These are phyloP conservation scores for Gymnoscelis rufifasciata DNA, from an alignment of 2,888 invertebrate species.

Conservation along the genomic window DNA sequence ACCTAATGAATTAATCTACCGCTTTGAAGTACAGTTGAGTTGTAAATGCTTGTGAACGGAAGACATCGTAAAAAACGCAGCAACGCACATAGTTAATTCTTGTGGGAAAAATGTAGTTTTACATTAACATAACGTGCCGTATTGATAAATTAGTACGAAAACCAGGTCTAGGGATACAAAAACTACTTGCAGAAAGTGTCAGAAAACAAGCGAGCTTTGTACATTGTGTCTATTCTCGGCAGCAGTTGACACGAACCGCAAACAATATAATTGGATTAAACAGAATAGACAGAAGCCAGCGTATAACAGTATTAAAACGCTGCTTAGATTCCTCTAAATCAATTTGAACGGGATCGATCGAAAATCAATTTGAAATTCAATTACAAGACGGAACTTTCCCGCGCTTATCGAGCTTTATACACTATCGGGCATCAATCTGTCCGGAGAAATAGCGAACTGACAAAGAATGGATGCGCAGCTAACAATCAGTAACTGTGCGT, in stretches of 20 bases:
- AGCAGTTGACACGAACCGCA: conserved; percentile 32
- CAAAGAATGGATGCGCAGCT: conserved; percentile 63
- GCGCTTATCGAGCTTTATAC: conserved; percentile 64
- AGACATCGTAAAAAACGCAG: conserved; percentile 2
- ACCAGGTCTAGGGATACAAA: conserved; percentile 7
- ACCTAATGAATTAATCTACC: conserved; percentile 12
- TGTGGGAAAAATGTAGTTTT: conserved; percentile 12
- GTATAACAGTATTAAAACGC: conserved; percentile 54
- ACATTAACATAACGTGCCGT: conserved; percentile 1
- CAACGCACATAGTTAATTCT: conserved; percentile 9
- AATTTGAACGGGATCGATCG: conserved; percentile 60
- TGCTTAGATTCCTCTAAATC: conserved; percentile 54
- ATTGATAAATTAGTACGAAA: conserved; percentile 9
- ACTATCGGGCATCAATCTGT: conserved; percentile 65
- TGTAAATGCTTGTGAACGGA: conserved; percentile 3
- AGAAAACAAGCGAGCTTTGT: conserved; percentile 30
- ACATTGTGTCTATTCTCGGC: conserved; percentile 29
- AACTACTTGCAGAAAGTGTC: conserved; percentile 27
- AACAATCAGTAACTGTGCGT: conserved; percentile 70
- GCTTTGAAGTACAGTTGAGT: conserved; percentile 3
- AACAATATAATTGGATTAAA: conserved; percentile 49
- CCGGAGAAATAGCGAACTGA: conserved; percentile 63
- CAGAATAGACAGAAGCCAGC: conserved; percentile 37
- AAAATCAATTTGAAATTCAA: conserved; percentile 72
- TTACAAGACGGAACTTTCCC: conserved; percentile 64